These are phyloP conservation scores for Drosophila truncata DNA, from an alignment of 1,140 invertebrate genomes.

Conservation along the genomic window DNA sequence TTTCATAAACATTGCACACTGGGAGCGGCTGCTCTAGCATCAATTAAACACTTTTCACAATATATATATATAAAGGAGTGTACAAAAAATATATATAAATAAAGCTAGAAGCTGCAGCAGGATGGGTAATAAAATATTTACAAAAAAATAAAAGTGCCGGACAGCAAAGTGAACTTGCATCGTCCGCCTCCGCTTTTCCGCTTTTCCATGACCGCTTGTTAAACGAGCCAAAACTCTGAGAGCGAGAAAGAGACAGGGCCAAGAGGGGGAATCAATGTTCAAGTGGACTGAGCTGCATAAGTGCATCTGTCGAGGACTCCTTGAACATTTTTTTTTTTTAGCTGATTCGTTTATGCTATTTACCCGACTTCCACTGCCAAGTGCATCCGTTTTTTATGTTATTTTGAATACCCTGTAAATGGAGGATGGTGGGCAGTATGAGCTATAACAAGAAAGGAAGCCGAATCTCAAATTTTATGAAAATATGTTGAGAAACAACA, in stretches of 20 bases:
- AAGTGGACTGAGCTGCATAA: conserved; percentile 51
- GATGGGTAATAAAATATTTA: conserved; percentile 48
- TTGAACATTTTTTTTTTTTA: conserved; percentile 33
- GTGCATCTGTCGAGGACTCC: conserved; percentile 50
- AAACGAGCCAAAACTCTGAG: conserved; percentile 5
- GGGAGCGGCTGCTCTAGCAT: conserved; percentile 33
- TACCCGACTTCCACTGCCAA: conserved; percentile 36
- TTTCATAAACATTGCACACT: conserved; percentile 39
- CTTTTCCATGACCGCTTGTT: conserved; percentile 15
- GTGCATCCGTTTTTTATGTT: conserved; percentile 20
- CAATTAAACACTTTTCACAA: conserved; percentile 66
- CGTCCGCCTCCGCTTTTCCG: conserved; percentile 5
- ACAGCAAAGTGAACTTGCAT: conserved; percentile 38
- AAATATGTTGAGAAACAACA: too few relatives aligned
- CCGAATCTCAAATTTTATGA: too few relatives aligned
- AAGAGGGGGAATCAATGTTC: conserved; percentile 29
- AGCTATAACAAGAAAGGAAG: too few relatives aligned
- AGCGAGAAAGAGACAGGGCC: not conserved
- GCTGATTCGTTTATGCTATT: conserved; percentile 52
- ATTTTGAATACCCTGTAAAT: conserved; percentile 19
- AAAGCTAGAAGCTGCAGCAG: conserved; percentile 4
- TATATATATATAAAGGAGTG: not conserved
- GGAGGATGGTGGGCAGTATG: too few relatives aligned
- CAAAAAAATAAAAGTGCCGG: conserved; percentile 52
- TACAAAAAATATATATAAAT: conserved; percentile 9